Evolutionary conservation across 2,797 vertebrate genomes (phyloP).

Genomic region (Chromis chromis): DNA sequence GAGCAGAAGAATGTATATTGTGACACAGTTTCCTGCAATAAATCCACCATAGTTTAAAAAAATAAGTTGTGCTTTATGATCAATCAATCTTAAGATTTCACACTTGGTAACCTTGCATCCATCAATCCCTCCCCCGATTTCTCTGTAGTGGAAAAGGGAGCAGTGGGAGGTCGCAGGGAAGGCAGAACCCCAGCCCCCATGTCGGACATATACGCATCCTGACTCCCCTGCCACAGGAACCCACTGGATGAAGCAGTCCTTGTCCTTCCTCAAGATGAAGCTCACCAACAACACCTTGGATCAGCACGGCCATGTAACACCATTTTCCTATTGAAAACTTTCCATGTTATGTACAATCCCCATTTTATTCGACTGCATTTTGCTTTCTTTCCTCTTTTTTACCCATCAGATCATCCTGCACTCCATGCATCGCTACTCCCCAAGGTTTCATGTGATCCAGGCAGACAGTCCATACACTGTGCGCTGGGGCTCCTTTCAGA

Average conservation of each 20-base stretch:
- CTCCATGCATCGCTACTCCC: constrained; percentile 94
- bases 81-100: constrained; percentile 45
- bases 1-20: not conserved
- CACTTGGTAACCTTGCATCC: constrained; percentile 29
- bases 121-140: not conserved
- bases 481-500: constrained; percentile 88
- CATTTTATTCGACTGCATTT: not conserved
- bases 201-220: constrained; percentile 89
- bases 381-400: not conserved
- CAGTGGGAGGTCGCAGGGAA: constrained; percentile 91
- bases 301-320: constrained; percentile 89
- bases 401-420: constrained; percentile 88
- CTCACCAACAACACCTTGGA: constrained; percentile 94
- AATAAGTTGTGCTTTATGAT: constrained; percentile 6
- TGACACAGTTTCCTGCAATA: not conserved
- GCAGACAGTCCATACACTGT: constrained; percentile 88
- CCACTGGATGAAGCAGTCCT: constrained; percentile 92
- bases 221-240: constrained; percentile 90
- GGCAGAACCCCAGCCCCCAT: constrained; percentile 89
- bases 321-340: rapidly evolving
- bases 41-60: not conserved
- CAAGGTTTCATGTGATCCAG: constrained; percentile 90
- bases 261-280: constrained; percentile 92
- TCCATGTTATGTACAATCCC: too few relatives aligned
- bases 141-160: constrained; percentile 90